These are phyloP conservation scores for Arenaria interpres DNA, from an alignment of 2,113 vertebrate species.

Conservation along the genomic window DNA sequence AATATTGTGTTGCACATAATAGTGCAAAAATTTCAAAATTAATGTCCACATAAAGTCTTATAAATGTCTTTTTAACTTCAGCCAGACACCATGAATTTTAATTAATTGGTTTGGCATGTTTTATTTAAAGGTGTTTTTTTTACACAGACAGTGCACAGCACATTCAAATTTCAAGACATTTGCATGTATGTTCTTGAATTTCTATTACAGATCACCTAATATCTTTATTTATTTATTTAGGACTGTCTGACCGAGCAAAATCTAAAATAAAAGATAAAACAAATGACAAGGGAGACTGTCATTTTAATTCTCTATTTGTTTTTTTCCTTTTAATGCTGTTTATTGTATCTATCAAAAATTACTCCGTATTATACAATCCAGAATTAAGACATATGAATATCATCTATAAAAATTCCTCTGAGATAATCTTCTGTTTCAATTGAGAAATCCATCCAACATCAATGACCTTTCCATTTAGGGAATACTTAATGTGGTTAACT, in stretches of 20 bases:
- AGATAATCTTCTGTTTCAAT: conserved; percentile 26
- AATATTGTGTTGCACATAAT: background rate
- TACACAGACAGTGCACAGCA: background rate
- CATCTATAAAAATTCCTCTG: conserved; percentile 42
- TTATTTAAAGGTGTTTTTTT: background rate
- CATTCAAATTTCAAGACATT: background rate
- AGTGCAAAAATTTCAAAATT: background rate
- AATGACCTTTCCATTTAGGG: conserved; percentile 55
- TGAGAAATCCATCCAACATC: conserved; percentile 51
- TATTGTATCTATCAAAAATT: background rate
- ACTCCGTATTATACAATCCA: background rate
- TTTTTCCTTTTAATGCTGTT: background rate
- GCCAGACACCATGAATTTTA: background rate
- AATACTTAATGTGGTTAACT: conserved; percentile 55
- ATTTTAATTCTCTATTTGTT: background rate
- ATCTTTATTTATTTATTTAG: no score
- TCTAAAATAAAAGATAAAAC: background rate
- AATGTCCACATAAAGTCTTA: background rate
- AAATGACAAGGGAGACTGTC: background rate
- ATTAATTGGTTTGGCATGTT: background rate
- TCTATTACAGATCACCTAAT: background rate
- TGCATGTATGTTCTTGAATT: background rate
- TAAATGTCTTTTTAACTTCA: background rate
- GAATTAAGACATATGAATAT: conserved; percentile 49
- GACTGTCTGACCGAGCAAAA: background rate